These are phyloP conservation scores for Drosophila percnosoma DNA, from an alignment of 2,888 invertebrate species.

Conservation along the genomic window DNA sequence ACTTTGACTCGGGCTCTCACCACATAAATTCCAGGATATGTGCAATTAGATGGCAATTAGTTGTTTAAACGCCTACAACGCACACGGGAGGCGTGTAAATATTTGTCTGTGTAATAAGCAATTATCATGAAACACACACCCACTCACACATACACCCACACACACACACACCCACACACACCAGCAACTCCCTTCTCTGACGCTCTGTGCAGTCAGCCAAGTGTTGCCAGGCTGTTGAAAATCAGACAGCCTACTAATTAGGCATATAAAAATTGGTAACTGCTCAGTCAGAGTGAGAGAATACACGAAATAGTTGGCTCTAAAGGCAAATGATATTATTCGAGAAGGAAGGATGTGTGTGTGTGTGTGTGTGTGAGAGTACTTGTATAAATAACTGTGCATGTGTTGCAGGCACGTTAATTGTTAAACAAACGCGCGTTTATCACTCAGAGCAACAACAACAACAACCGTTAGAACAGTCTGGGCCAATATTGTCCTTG, in stretches of 20 bases:
- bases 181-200: neutral
- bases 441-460: slow-evolving; percentile 76
- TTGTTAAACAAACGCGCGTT: slow-evolving; percentile 83
- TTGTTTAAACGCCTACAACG: slow-evolving; percentile 49
- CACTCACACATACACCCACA: slow-evolving; percentile 44
- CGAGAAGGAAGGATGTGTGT: neutral
- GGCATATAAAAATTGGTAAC: slow-evolving; percentile 57
- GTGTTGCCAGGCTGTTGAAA: slow-evolving; percentile 39
- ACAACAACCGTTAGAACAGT: slow-evolving; percentile 24
- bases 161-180: slow-evolving; percentile 6
- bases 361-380: slow-evolving; percentile 1
- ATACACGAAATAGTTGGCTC: slow-evolving; percentile 32
- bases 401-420: slow-evolving; percentile 82
- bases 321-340: neutral
- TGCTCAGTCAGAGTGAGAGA: slow-evolving; percentile 18
- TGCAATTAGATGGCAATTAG: slow-evolving; percentile 65
- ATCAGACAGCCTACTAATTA: slow-evolving; percentile 52
- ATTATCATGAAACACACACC: slow-evolving; percentile 78
- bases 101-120: slow-evolving; percentile 74
- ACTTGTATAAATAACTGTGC: slow-evolving; percentile 76
- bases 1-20: slow-evolving; percentile 16
- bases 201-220: slow-evolving; percentile 11
- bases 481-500: slow-evolving; percentile 67
- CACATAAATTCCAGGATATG: slow-evolving; percentile 56
- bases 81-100: slow-evolving; percentile 40